Evolutionary conservation across 2,797 vertebrate genomes (phyloP).

Genomic region (Alcedo quadribrachys): DNA sequence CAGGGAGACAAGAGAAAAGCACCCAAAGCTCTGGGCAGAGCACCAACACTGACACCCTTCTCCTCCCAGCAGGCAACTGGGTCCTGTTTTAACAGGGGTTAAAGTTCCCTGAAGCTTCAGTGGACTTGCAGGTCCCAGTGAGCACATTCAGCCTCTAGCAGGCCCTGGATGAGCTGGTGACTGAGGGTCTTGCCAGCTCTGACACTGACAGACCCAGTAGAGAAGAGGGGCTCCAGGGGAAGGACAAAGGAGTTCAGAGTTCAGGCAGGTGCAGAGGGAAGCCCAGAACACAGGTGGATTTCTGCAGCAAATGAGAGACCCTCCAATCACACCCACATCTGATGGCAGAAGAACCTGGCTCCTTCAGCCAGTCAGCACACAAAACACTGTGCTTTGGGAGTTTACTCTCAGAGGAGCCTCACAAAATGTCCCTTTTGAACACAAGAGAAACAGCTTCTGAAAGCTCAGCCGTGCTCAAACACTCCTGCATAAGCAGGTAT

Average conservation of each 20-base stretch:
- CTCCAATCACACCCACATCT: background rate
- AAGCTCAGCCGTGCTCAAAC: background rate
- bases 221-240: background rate
- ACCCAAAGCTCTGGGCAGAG: background rate
- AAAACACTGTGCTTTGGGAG: background rate
- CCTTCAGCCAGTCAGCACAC: background rate
- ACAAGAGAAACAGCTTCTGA: background rate
- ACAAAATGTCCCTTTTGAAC: background rate
- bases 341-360: rapidly evolving
- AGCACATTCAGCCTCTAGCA: background rate
- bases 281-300: background rate
- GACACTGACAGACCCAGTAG: background rate
- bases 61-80: background rate
- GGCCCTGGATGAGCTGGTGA: background rate
- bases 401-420: background rate
- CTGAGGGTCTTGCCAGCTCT: background rate
- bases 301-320: background rate
- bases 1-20: background rate
- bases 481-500: background rate
- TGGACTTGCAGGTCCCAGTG: background rate
- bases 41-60: background rate
- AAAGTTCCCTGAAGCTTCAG: background rate
- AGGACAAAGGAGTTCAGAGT: background rate
- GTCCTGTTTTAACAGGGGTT: background rate
- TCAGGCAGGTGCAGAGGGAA: background rate